Evolutionary conservation across 2,888 invertebrate species (phyloP).

Genomic region (Drosophila atripex): DNA sequence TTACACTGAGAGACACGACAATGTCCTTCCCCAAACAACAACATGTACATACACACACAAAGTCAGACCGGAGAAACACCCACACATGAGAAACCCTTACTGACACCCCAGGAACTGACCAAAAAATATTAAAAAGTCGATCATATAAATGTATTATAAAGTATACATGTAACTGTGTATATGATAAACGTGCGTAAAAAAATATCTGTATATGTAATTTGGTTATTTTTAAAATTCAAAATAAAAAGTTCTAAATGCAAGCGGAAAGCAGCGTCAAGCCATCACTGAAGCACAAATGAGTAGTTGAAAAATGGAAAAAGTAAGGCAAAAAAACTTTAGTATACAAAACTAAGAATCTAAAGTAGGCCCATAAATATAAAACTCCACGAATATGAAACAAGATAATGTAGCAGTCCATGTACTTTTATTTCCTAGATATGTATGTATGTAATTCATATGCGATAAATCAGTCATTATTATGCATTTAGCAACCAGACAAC

Average conservation of each 20-base stretch:
- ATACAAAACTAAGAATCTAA: slow-evolving; percentile 39
- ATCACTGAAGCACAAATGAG: slow-evolving; percentile 74
- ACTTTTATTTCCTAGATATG: slow-evolving; percentile 65
- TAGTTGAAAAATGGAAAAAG: slow-evolving; percentile 44
- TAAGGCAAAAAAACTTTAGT: neutral
- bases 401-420: slow-evolving; percentile 69
- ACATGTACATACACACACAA: slow-evolving; percentile 50
- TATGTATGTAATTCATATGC: slow-evolving; percentile 71
- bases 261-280: slow-evolving; percentile 64
- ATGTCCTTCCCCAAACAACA: slow-evolving; percentile 36
- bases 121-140: slow-evolving; percentile 44
- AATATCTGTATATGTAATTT: slow-evolving; percentile 54
- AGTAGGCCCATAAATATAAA: slow-evolving; percentile 47
- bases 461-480: slow-evolving; percentile 70
- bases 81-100: slow-evolving; percentile 9
- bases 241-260: slow-evolving; percentile 41
- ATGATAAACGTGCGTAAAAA: slow-evolving; percentile 42
- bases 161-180: slow-evolving; percentile 22
- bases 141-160: slow-evolving; percentile 49
- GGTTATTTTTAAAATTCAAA: slow-evolving; percentile 14
- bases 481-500: slow-evolving; percentile 61
- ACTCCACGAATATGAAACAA: slow-evolving; percentile 36
- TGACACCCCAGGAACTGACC: slow-evolving; percentile 61
- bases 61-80: slow-evolving; percentile 22
- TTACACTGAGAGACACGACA: slow-evolving; percentile 39